phyloP scores from a whole-genome alignment of 2,113 vertebrate genomes.

The Pluvialis apricaria region DNA sequence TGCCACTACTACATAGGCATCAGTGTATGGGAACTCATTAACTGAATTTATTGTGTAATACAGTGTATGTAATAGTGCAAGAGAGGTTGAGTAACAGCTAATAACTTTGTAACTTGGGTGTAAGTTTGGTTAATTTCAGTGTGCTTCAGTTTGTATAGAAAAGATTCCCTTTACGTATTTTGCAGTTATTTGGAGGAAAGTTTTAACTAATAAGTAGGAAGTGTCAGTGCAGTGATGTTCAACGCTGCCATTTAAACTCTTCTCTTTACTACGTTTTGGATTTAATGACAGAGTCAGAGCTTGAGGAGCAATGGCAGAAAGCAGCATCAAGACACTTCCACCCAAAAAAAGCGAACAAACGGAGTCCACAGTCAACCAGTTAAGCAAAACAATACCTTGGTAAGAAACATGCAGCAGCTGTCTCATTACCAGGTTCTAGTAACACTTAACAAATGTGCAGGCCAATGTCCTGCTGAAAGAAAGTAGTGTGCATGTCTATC shows the following conservation, averaged over 20 bases:
- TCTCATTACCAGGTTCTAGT: background rate
- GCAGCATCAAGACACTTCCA: conserved; percentile 81
- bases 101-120: background rate
- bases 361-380: conserved; percentile 74
- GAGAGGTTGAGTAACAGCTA: background rate
- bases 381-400: conserved; percentile 68
- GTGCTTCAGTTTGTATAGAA: background rate
- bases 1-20: background rate
- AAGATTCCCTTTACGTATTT: background rate
- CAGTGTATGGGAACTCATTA: background rate
- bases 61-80: background rate
- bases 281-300: conserved; percentile 72
- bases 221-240: background rate
- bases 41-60: background rate
- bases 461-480: background rate
- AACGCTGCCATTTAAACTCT: background rate
- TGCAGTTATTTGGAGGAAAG: background rate
- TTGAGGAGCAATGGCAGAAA: conserved; percentile 84
- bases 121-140: background rate
- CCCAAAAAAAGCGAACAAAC: conserved; percentile 82
- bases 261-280: conserved; percentile 14
- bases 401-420: conserved; percentile 45
- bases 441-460: background rate
- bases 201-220: background rate
- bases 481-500: background rate